Evolutionary conservation across 1,140 invertebrate genomes (phyloP).

Genomic region (Phenacoccus solenopsis): DNA sequence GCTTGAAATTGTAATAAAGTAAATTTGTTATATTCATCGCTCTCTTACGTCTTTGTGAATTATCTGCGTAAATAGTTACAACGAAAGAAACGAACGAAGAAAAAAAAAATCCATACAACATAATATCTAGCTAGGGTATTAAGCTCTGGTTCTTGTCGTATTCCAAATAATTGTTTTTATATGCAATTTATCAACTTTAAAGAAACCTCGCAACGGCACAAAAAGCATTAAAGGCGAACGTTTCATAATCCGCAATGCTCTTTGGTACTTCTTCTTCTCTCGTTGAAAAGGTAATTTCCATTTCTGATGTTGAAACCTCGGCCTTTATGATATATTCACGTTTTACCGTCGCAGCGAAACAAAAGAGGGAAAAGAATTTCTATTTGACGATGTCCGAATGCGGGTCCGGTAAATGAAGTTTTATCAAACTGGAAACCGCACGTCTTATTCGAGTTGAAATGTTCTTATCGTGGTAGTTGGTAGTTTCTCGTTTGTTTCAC

Average conservation of each 20-base stretch:
- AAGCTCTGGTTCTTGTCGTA: not conserved
- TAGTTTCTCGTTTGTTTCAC: too few species aligned
- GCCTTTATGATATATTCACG: not conserved
- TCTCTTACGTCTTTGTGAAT: too few species aligned
- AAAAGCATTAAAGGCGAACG: not conserved
- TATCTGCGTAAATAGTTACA: too few species aligned
- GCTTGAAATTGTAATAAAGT: not conserved
- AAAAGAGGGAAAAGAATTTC: too few species aligned
- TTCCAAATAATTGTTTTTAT: not conserved
- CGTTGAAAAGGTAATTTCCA: not conserved
- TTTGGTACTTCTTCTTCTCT: not conserved
- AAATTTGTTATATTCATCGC: not conserved
- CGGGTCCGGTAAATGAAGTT: too few species aligned
- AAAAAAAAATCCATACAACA: too few species aligned
- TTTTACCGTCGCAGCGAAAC: not conserved
- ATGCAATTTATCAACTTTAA: not conserved
- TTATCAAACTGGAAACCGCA: too few species aligned
- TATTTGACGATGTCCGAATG: too few species aligned
- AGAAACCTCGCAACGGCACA: not conserved
- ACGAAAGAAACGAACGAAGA: too few species aligned
- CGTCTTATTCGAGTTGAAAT: too few species aligned
- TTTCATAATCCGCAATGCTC: not conserved
- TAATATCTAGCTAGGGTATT: too few species aligned
- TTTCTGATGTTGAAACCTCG: not conserved
- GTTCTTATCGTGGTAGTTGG: too few species aligned